phyloP scores from a whole-genome alignment of 2,888 invertebrate genomes.

The Rhabditophanes sp. region DNA sequence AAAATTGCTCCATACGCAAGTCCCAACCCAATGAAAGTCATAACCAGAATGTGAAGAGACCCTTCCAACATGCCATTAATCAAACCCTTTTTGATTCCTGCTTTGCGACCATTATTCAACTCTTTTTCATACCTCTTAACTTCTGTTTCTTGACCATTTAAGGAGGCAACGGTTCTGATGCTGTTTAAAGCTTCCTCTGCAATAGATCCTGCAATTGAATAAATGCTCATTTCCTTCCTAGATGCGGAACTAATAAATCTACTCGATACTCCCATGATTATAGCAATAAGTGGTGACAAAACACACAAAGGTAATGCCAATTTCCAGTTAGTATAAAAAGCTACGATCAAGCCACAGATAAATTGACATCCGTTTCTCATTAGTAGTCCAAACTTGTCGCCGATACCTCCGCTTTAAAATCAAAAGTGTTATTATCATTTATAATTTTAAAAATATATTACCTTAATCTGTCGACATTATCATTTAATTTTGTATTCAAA shows the following conservation, averaged over 20 bases:
- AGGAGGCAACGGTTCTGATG: constrained; percentile 10
- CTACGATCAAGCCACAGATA: constrained; percentile 8
- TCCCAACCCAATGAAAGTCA: constrained; percentile 10
- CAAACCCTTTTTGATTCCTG: constrained; percentile 10
- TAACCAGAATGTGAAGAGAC: constrained; percentile 6
- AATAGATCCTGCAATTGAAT: constrained; percentile 9
- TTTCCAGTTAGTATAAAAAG: constrained; percentile 9
- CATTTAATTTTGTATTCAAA: constrained; percentile 11
- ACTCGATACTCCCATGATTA: constrained; percentile 7
- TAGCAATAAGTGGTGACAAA: constrained; percentile 11
- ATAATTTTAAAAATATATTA: constrained; percentile 5
- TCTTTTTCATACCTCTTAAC: constrained; percentile 9
- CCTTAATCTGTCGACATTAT: too few species aligned
- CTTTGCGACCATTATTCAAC: constrained; percentile 8
- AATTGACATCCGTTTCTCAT: constrained; percentile 11
- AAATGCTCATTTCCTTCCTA: constrained; percentile 9
- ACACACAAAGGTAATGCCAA: constrained; percentile 12
- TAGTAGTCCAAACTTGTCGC: constrained; percentile 14
- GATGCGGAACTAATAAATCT: constrained; percentile 9
- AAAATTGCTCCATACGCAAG: constrained; percentile 12
- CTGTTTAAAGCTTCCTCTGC: constrained; percentile 13
- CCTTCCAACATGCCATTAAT: constrained; percentile 8
- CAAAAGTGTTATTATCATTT: background rate
- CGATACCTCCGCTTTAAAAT: constrained; percentile 11
- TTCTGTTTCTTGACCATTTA: constrained; percentile 15